phyloP scores from a whole-genome alignment of 2,113 vertebrate species.

The Furnarius figulus region DNA sequence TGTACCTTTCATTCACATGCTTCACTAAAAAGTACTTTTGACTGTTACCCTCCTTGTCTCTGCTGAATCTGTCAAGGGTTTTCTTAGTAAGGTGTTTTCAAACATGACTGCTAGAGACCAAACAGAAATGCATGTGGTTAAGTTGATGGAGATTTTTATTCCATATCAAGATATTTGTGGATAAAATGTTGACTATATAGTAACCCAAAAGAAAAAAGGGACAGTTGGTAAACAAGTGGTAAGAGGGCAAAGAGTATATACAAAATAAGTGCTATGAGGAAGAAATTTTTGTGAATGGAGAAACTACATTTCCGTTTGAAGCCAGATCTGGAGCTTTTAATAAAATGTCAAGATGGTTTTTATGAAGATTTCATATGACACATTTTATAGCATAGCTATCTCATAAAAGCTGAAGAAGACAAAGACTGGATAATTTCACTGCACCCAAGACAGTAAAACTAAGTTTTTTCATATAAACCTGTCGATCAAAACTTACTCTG shows the following conservation, averaged over 20 bases:
- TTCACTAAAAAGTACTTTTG: neutral
- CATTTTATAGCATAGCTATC: neutral
- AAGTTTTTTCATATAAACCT: slow-evolving; percentile 32
- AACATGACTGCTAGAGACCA: neutral
- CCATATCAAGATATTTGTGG: neutral
- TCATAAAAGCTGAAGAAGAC: slow-evolving; percentile 9
- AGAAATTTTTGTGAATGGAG: neutral
- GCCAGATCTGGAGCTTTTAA: neutral
- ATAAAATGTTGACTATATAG: neutral
- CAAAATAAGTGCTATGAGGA: neutral
- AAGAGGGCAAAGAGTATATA: neutral
- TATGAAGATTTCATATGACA: slow-evolving; percentile 47
- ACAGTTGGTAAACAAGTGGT: neutral
- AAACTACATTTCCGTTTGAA: neutral
- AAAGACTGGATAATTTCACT: slow-evolving; percentile 10
- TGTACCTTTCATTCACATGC: neutral
- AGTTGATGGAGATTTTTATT: neutral
- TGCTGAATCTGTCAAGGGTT: neutral
- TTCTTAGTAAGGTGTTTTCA: neutral
- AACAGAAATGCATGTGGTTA: neutral
- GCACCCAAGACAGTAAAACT: neutral
- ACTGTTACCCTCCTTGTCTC: neutral
- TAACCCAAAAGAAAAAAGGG: neutral
- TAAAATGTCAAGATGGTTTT: slow-evolving; percentile 7
- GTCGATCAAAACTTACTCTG: slow-evolving; percentile 10